Conservation (phyloP, 2,797 vertebrate genomes). For the Limnodromus scolopaceus region DNA sequence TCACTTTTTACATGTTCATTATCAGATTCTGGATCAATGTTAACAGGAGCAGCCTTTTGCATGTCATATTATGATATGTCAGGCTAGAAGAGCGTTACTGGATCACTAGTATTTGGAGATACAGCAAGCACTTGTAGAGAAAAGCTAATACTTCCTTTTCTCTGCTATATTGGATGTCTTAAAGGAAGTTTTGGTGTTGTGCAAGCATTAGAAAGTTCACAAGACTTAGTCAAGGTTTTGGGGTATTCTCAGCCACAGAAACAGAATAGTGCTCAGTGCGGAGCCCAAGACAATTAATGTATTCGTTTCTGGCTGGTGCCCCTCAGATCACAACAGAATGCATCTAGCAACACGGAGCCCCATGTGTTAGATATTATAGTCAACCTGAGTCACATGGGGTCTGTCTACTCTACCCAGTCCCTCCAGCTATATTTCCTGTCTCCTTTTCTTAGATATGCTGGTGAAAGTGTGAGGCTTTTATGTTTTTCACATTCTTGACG, state of each 20-base stretch:
- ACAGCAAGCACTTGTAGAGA: background rate
- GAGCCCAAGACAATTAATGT: background rate
- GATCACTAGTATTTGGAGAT: background rate
- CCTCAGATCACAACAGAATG: background rate
- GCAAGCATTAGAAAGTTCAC: background rate
- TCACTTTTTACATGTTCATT: background rate
- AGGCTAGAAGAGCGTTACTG: background rate
- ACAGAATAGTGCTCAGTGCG: background rate
- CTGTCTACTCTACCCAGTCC: background rate
- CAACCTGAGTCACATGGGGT: background rate
- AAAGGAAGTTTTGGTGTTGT: background rate
- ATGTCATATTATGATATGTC: background rate
- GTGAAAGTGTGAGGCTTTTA: background rate
- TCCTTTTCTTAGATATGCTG: background rate
- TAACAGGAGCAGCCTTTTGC: background rate
- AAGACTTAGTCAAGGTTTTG: background rate
- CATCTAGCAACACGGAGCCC: background rate
- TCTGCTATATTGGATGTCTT: background rate
- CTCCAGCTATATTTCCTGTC: background rate
- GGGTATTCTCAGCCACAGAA: background rate
- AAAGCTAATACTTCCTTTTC: background rate
- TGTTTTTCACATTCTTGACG: background rate
- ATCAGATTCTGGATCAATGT: background rate
- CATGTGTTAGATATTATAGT: background rate
- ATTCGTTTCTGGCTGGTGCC: background rate